Base-by-base conservation (phyloP, 2,797 vertebrate species). In the Epinephelus coioides region DNA sequence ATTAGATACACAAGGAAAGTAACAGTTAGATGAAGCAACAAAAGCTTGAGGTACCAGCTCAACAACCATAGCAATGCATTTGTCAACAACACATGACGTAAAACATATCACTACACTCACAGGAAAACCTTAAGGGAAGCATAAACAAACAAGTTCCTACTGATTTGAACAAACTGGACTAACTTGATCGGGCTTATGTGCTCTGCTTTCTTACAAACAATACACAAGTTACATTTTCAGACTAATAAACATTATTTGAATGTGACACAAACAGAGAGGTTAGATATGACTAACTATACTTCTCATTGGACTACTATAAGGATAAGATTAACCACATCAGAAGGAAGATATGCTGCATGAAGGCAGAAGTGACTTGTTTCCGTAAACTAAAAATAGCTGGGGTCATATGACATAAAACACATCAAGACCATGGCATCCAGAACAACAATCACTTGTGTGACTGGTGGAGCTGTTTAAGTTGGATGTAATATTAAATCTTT, bases 311-410 rank as follows among this genome's bases (percentile, higher is more conserved):
- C 6, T 2, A 49, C 47, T 17, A 14, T 46, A 13, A 11, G 11
- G 5, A 66, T 49, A 11, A 23, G 1, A 57, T 43, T 6, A 51
- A 34, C 23, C 57, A 2, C 15, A 61, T 13, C 5, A 8, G 30
- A 55, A 9, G 19, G 18, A 25, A 47, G 1, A 40, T 23, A n/a
- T n/a, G 51, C 13, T 0, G 14, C 19, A 50, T 17, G 10, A 73
- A 38, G 50, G 66, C 69, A 69, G 25, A 43, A 34, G 18, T 56
- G 23, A 62, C 19, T 76, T 38, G 18, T 69, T 89, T 86, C 87
- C 65, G 2, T 53, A 65, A 81, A 85, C 76, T 84, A 88, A 77
- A 84, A 75, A 79, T 79, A 89, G 51, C 44, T 10, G 3, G 0
- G 17, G 62, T 88, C 89, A 86, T 64, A 62, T 76, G 84, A 87